A percentile compares a stretch with the other conserved stretches of the same genome.
These are phyloP conservation scores for Drosophila dives DNA, from an alignment of 2,888 invertebrate genomes.

Conservation along the genomic window DNA sequence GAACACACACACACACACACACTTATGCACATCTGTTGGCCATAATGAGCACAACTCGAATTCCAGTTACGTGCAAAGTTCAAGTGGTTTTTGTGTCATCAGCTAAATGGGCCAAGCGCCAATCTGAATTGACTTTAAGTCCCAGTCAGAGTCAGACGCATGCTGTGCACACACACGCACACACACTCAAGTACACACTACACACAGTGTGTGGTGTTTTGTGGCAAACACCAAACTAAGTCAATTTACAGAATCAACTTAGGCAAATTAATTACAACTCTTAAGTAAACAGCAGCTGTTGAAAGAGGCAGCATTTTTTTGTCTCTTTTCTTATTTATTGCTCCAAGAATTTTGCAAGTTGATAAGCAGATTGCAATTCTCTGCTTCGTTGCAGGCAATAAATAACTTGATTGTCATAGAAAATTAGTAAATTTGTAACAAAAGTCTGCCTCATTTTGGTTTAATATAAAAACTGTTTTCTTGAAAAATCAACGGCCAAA, in stretches of 20 bases:
- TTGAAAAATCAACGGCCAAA: background rate
- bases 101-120: slow-evolving; percentile 54
- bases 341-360: background rate
- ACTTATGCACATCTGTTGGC: slow-evolving; percentile 13
- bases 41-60: slow-evolving; percentile 39
- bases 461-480: background rate
- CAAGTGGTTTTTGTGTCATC: slow-evolving; percentile 62
- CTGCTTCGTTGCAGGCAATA: slow-evolving; percentile 13
- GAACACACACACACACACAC: slow-evolving; percentile 13
- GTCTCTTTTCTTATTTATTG: background rate
- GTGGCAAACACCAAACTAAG: slow-evolving; percentile 25
- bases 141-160: slow-evolving; percentile 18
- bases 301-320: background rate
- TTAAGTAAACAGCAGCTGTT: slow-evolving; percentile 45
- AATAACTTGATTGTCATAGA: slow-evolving; percentile 9
- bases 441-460: background rate
- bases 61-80: slow-evolving; percentile 39
- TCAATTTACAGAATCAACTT: slow-evolving; percentile 63
- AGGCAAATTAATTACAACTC: slow-evolving; percentile 73
- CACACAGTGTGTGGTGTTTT: background rate
- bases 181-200: slow-evolving; percentile 17
- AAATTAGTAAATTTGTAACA: background rate
- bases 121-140: slow-evolving; percentile 43
- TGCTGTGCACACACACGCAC: slow-evolving; percentile 1
- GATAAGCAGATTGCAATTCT: slow-evolving; percentile 7